Percentiles rank a stretch among this genome's conserved stretches.
Evolutionary conservation across 64 coral and sea anemone genomes (phyloP).

Genomic region (Astreopora myriophthalma): DNA sequence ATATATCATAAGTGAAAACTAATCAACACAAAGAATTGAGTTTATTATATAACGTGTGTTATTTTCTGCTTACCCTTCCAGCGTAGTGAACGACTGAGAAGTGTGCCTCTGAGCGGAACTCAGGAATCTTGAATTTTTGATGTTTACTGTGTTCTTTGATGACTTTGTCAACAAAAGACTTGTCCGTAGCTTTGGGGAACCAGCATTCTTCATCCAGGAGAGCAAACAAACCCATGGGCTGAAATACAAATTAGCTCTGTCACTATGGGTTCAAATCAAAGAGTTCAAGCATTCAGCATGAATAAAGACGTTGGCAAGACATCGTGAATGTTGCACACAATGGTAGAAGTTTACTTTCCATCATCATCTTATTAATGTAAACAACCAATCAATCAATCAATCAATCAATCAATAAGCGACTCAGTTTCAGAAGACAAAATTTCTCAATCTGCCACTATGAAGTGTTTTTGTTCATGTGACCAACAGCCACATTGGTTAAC

Average conservation of each 20-base stretch:
- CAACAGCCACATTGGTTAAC: no score
- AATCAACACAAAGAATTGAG: no score
- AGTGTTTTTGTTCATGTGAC: no score
- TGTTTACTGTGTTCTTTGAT: constrained; percentile 86
- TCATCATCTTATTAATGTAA: neutral
- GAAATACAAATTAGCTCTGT: neutral
- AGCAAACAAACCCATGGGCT: constrained; percentile 97
- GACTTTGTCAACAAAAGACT: constrained; percentile 86
- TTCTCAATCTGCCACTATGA: no score
- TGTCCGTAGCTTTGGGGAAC: constrained; percentile 99
- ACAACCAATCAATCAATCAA: neutral
- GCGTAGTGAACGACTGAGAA: constrained; percentile 96
- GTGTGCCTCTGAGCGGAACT: constrained; percentile 92
- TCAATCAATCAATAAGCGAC: no score
- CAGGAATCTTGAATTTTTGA: constrained; percentile 89
- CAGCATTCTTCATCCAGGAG: constrained; percentile 98
- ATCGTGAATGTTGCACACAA: no score
- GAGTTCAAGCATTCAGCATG: neutral
- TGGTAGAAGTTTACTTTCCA: no score
- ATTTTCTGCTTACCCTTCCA: constrained; percentile 73
- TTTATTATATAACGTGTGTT: neutral
- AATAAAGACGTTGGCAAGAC: no score
- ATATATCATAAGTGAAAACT: no score
- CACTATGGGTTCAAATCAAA: neutral
- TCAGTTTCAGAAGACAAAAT: no score